Percentiles rank a stretch among this genome's conserved stretches.
Evolutionary conservation across 2,797 vertebrate species (phyloP).

Genomic region (Micromesistius poutassou): DNA sequence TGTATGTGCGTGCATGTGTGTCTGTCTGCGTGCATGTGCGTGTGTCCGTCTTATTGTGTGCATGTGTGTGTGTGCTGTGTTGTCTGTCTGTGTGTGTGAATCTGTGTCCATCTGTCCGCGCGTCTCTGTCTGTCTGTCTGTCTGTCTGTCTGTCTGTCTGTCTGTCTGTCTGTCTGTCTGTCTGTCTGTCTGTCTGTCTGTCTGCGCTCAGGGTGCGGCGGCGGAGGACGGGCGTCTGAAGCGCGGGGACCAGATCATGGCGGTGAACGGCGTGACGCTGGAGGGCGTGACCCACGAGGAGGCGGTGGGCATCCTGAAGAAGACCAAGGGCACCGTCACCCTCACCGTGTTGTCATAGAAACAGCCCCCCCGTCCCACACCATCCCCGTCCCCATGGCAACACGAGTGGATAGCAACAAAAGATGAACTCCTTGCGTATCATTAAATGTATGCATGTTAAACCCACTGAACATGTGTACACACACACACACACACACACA

Average conservation of each 20-base stretch:
- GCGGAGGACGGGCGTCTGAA: constrained; percentile 94
- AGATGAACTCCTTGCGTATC: background rate
- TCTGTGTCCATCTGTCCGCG: background rate
- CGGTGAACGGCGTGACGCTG: constrained; percentile 91
- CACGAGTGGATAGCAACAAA: background rate
- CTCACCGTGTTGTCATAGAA: constrained; percentile 88
- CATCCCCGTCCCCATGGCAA: background rate
- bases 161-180: background rate
- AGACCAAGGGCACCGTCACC: constrained; percentile 92
- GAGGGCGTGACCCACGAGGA: constrained; percentile 97
- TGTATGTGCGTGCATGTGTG: too few relatives aligned
- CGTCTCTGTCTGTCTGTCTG: background rate
- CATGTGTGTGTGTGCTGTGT: too few relatives aligned
- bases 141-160: background rate
- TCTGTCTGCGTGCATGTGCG: too few relatives aligned
- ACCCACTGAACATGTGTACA: background rate
- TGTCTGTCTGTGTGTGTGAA: background rate
- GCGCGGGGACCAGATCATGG: constrained; percentile 95
- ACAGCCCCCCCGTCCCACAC: too few relatives aligned
- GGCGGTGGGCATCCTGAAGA: constrained; percentile 91
- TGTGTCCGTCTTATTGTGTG: too few relatives aligned
- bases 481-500: too few relatives aligned
- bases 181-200: constrained; percentile 11
- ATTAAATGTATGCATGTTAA: background rate
- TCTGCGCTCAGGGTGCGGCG: constrained; percentile 83